Evolutionary conservation across 2,797 vertebrate species (phyloP).

Genomic region (Meriones psammophilus): DNA sequence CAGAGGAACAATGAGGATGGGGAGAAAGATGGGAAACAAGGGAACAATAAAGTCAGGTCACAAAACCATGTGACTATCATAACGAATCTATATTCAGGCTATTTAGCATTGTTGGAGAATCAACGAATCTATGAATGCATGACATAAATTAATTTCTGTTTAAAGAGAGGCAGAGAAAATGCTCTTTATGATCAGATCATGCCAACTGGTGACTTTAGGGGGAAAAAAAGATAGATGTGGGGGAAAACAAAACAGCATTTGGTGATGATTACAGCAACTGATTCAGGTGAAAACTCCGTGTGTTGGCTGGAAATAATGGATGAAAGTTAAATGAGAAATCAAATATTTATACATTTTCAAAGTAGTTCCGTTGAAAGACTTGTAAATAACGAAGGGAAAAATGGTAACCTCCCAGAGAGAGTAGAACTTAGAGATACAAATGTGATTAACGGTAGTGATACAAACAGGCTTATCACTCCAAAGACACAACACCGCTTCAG

Average conservation of each 20-base stretch:
- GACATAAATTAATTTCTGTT: conserved; percentile 25
- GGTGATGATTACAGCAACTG: not conserved
- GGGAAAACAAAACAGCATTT: not conserved
- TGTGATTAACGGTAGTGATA: not conserved
- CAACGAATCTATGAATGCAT: conserved; percentile 25
- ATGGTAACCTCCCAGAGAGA: not conserved
- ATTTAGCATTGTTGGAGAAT: conserved; percentile 5
- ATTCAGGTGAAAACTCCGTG: not conserved
- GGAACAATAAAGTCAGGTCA: not conserved
- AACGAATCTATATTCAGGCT: not conserved
- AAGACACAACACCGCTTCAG: not conserved
- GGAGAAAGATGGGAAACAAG: not conserved
- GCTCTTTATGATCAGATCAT: not conserved
- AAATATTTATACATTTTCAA: not conserved
- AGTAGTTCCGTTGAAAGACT: not conserved
- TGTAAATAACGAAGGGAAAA: not conserved
- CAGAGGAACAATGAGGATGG: not conserved
- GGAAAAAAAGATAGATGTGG: not conserved
- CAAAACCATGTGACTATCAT: not conserved
- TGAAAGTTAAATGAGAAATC: conserved; percentile 14
- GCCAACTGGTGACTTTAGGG: not conserved
- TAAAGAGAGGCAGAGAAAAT: conserved; percentile 14
- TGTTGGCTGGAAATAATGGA: not conserved
- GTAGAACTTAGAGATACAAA: too few species aligned
- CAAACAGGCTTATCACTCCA: not conserved